These are phyloP conservation scores for Temnothorax curvispinosus DNA, from an alignment of 1,140 invertebrate genomes.

Conservation along the genomic window DNA sequence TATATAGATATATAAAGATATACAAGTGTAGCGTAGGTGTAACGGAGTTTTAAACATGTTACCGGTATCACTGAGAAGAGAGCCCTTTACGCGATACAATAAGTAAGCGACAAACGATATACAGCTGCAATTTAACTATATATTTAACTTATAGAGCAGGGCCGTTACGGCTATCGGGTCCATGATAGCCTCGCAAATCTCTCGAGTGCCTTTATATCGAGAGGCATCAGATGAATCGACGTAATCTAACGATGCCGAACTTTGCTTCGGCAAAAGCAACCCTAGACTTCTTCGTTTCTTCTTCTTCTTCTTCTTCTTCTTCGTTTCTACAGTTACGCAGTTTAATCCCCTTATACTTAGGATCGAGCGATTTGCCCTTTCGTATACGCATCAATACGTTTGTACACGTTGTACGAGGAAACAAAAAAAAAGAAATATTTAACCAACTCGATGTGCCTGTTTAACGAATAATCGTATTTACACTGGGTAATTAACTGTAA, in stretches of 20 bases:
- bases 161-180: conserved; percentile 62
- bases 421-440: conserved; percentile 72
- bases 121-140: conserved; percentile 51
- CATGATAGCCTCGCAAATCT: conserved; percentile 67
- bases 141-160: conserved; percentile 56
- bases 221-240: conserved; percentile 52
- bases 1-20: conserved; percentile 57
- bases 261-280: conserved; percentile 22
- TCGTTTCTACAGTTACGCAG: conserved; percentile 6
- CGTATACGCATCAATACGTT: conserved; percentile 46
- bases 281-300: conserved; percentile 26
- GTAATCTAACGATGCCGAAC: conserved; percentile 53
- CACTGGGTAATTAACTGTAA: conserved; percentile 60
- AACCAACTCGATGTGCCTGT: conserved; percentile 85
- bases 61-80: conserved; percentile 55
- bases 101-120: conserved; percentile 50
- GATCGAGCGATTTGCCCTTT: conserved; percentile 20
- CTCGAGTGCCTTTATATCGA: conserved; percentile 68
- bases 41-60: conserved; percentile 66
- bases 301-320: conserved; percentile 31
- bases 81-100: conserved; percentile 53
- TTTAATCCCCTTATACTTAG: conserved; percentile 35
- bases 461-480: conserved; percentile 81
- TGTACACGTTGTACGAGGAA: conserved; percentile 27
- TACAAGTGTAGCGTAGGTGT: conserved; percentile 41